Conservation (phyloP, 2,113 vertebrate genomes). For the Ptyas mucosa region DNA sequence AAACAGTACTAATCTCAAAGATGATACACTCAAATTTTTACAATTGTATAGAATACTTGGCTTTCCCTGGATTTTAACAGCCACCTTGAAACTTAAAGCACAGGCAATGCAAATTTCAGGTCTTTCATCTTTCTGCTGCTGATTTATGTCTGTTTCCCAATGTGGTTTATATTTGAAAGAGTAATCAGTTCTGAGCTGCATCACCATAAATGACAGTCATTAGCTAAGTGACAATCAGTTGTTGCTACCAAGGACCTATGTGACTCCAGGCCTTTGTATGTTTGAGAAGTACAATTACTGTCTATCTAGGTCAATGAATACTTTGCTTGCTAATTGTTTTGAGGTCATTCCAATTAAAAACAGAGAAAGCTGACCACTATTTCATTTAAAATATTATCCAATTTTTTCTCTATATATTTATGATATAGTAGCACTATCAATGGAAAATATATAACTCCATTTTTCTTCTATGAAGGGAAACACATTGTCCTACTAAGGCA, state of each 20-base stretch:
- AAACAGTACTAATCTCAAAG: background rate
- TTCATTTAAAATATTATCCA: background rate
- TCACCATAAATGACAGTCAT: slow-evolving; percentile 12
- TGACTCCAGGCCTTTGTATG: slow-evolving; percentile 33
- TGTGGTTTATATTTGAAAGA: slow-evolving; percentile 37
- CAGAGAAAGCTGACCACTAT: background rate
- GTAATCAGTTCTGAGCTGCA: background rate
- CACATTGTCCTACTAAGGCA: background rate
- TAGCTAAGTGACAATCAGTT: slow-evolving; percentile 25
- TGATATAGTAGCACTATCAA: background rate
- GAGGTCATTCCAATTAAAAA: slow-evolving; percentile 29
- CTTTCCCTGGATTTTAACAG: background rate
- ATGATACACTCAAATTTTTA: background rate
- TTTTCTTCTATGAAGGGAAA: slow-evolving; percentile 10
- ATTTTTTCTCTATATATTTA: background rate
- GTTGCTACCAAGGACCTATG: slow-evolving; percentile 26
- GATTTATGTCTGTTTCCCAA: slow-evolving; percentile 1
- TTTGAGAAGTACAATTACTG: slow-evolving; percentile 47
- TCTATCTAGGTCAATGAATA: slow-evolving; percentile 42
- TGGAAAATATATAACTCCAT: background rate
- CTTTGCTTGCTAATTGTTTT: slow-evolving; percentile 57
- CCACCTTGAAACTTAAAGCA: background rate
- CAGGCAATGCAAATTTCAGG: background rate
- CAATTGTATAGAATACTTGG: background rate
- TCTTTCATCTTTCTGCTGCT: slow-evolving; percentile 11